Conservation (phyloP, 2,797 vertebrate species). For the Sebastes itinus region DNA sequence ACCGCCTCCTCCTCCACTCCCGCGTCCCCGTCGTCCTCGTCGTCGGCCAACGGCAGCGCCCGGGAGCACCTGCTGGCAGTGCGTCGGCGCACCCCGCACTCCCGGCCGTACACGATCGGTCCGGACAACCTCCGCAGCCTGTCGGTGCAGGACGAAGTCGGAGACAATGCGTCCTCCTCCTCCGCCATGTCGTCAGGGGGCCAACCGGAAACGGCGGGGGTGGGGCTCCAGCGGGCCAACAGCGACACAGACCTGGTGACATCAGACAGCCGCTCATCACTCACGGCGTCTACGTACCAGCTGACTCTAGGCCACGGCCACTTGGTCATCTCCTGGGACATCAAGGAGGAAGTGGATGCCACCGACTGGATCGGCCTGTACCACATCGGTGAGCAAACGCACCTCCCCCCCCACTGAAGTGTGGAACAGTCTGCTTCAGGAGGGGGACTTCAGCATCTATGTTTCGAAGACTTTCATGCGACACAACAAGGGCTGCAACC, state of each 20-base stretch:
- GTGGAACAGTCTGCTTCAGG: background rate
- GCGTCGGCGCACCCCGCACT: slow-evolving; percentile 88
- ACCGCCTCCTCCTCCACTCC: slow-evolving; percentile 35
- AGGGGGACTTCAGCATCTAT: background rate
- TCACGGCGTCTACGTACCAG: slow-evolving; percentile 93
- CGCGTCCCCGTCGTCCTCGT: slow-evolving; percentile 68
- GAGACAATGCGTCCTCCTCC: slow-evolving; percentile 4
- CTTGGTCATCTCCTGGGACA: slow-evolving; percentile 98
- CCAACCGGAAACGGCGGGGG: slow-evolving; percentile 32
- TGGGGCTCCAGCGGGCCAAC: slow-evolving; percentile 92
- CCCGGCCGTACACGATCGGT: slow-evolving; percentile 89
- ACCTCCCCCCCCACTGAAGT: background rate
- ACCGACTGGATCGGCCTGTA: slow-evolving; percentile 98
- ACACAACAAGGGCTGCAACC: background rate
- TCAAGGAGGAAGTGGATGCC: slow-evolving; percentile 98
- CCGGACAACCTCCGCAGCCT: slow-evolving; percentile 91
- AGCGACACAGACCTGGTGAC: slow-evolving; percentile 96
- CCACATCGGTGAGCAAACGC: slow-evolving; percentile 90
- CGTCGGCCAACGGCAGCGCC: slow-evolving; percentile 67
- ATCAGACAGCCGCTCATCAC: slow-evolving; percentile 93
- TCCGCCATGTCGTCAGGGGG: slow-evolving; percentile 10
- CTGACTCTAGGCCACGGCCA: slow-evolving; percentile 91
- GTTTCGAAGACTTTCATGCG: background rate
- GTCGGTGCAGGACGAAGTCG: slow-evolving; percentile 72
- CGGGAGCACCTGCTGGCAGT: slow-evolving; percentile 92